Percentiles rank a stretch among this genome's conserved stretches.
Conservation (phyloP, 1,140 invertebrate species). For the Cydia splendana region DNA sequence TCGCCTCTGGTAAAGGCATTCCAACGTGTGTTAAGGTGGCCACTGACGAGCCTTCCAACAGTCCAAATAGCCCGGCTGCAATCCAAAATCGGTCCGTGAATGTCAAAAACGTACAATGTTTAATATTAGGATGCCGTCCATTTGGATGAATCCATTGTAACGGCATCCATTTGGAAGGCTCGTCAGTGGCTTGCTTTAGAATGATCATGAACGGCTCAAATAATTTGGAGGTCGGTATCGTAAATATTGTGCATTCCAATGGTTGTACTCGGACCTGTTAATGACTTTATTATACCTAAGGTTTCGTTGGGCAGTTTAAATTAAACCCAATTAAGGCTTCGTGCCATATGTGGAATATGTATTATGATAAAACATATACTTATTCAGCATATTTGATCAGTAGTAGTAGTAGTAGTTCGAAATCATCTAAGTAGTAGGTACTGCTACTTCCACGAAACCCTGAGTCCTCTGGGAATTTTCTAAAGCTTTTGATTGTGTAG, state of each 20-base stretch:
- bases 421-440: no score
- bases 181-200: no score
- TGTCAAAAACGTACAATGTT: no score
- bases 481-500: not conserved
- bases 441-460: no score
- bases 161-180: no score
- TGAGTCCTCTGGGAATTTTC: not conserved
- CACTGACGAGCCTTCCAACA: no score
- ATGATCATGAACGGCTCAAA: conserved; percentile 14
- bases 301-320: not conserved
- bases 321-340: not conserved
- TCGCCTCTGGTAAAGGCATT: not conserved
- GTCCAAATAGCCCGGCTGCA: no score
- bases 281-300: conserved; percentile 17
- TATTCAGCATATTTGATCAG: no score
- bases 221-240: conserved; percentile 29
- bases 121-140: no score
- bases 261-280: not conserved
- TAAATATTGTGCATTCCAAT: conserved; percentile 13
- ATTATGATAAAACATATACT: not conserved
- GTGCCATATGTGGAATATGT: not conserved
- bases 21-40: conserved; percentile 29
- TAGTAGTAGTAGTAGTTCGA: no score
- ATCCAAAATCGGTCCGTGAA: no score
- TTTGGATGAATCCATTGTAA: no score